Conservation (phyloP, 1,140 invertebrate genomes). For the Drosophila pectinifera region DNA sequence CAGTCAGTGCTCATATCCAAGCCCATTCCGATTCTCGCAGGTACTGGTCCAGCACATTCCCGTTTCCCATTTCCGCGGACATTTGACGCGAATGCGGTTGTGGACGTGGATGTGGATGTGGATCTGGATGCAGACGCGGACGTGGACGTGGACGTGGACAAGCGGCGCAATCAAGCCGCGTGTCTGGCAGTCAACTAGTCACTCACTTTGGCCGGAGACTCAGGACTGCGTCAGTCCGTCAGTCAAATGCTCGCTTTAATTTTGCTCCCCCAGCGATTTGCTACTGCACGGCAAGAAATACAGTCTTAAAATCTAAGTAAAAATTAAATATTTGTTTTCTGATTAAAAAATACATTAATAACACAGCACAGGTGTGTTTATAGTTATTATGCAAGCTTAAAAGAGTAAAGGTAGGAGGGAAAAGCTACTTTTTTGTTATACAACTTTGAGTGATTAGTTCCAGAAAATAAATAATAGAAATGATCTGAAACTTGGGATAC, state of each 20-base stretch:
- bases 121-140: background rate
- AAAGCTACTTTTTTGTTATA: background rate
- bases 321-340: background rate
- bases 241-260: constrained; percentile 52
- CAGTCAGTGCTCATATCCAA: constrained; percentile 12
- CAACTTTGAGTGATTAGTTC: background rate
- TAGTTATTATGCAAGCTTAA: background rate
- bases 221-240: constrained; percentile 56
- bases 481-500: background rate
- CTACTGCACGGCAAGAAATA: constrained; percentile 1
- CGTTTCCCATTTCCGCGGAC: constrained; percentile 41
- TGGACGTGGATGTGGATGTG: constrained; percentile 18
- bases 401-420: too few species aligned
- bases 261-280: constrained; percentile 28
- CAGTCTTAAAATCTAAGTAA: background rate
- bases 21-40: constrained; percentile 6
- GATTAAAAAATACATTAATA: background rate
- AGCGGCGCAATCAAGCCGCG: constrained; percentile 65
- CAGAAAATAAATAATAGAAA: background rate
- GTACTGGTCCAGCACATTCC: constrained; percentile 26
- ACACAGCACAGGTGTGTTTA: background rate
- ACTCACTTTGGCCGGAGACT: constrained; percentile 41
- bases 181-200: constrained; percentile 59
- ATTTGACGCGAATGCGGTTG: constrained; percentile 20
- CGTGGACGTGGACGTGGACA: constrained; percentile 32